A percentile compares a stretch with the other conserved stretches of the same genome.
Conservation (phyloP, 2,888 invertebrate species). For the Leucoma salicis region DNA sequence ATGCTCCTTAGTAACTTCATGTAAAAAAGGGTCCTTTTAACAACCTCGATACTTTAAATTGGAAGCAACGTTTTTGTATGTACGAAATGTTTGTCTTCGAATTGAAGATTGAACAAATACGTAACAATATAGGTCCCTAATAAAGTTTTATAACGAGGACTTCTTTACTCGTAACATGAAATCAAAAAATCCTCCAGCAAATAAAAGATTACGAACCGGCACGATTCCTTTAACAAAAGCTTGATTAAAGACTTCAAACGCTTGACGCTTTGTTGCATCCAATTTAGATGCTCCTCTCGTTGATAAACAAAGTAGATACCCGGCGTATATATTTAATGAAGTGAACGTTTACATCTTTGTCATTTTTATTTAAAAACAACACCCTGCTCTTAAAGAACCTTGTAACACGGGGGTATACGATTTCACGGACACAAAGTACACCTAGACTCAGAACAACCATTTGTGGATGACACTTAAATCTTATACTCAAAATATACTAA, state of each 20-base stretch:
- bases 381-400: no score
- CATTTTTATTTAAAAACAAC: no score
- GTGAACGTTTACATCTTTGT: neutral
- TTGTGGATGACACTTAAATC: no score
- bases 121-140: slow-evolving; percentile 16
- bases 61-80: no score
- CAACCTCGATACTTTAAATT: no score
- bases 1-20: no score
- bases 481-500: no score
- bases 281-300: slow-evolving; percentile 21
- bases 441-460: no score
- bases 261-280: slow-evolving; percentile 32
- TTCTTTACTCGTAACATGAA: slow-evolving; percentile 18
- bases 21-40: no score
- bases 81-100: neutral
- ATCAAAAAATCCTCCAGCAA: slow-evolving; percentile 23
- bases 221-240: slow-evolving; percentile 21
- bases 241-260: slow-evolving; percentile 39
- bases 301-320: slow-evolving; percentile 22
- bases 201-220: slow-evolving; percentile 28
- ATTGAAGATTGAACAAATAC: slow-evolving; percentile 8
- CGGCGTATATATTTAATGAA: slow-evolving; percentile 18
- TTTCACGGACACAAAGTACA: no score
- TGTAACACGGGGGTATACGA: no score
- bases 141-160: slow-evolving; percentile 15